Conservation (phyloP, 2,797 vertebrate species). For the Strix occidentalis region DNA sequence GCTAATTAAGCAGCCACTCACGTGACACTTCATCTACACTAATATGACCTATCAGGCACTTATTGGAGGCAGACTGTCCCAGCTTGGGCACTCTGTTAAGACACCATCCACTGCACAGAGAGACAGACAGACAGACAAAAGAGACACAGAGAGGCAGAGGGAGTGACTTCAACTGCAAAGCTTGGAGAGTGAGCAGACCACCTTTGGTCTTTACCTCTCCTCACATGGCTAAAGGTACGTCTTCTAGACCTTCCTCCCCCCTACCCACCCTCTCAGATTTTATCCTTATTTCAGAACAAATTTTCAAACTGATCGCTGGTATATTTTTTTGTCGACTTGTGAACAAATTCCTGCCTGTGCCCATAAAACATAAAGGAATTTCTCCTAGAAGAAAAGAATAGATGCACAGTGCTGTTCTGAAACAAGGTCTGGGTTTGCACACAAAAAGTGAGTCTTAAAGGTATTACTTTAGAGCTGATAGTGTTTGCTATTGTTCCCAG, state of each 20-base stretch:
- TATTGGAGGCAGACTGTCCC: neutral
- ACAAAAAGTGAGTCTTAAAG: neutral
- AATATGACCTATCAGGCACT: neutral
- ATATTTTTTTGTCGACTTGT: neutral
- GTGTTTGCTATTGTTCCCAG: neutral
- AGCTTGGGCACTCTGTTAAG: neutral
- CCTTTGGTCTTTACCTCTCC: neutral
- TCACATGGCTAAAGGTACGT: neutral
- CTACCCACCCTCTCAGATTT: rapidly evolving
- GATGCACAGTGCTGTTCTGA: neutral
- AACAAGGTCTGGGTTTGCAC: neutral
- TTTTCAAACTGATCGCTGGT: neutral
- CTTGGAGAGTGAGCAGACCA: neutral
- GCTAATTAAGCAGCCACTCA: neutral
- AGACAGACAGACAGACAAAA: neutral
- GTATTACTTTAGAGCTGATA: neutral
- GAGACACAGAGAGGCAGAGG: neutral
- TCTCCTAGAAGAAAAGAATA: neutral
- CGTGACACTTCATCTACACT: neutral
- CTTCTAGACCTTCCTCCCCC: neutral
- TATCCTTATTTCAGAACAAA: neutral
- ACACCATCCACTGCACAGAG: neutral
- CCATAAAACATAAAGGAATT: neutral
- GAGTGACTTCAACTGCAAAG: neutral
- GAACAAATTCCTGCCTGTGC: neutral